Evolutionary conservation across 2,888 invertebrate species (phyloP).

Genomic region (Ochlodes sylvanus): DNA sequence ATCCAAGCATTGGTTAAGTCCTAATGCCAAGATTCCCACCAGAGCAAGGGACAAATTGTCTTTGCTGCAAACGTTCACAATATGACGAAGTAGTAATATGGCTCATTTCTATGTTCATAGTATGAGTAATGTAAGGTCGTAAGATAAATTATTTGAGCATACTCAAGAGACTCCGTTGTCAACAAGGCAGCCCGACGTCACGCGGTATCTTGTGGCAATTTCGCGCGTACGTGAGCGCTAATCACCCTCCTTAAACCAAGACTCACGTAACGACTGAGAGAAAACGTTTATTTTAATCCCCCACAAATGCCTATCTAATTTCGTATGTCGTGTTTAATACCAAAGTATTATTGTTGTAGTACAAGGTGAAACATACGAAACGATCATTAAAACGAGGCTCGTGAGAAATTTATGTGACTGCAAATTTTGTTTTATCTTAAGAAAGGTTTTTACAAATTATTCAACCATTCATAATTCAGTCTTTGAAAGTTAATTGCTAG

Average conservation of each 20-base stretch:
- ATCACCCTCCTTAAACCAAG: slow-evolving; percentile 73
- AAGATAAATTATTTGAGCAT: slow-evolving; percentile 42
- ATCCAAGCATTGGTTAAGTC: too few relatives aligned
- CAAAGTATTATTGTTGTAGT: slow-evolving; percentile 60
- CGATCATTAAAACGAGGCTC: too few relatives aligned
- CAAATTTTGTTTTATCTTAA: too few relatives aligned
- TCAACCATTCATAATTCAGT: too few relatives aligned
- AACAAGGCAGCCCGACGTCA: slow-evolving; percentile 60
- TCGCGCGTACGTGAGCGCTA: slow-evolving; percentile 67
- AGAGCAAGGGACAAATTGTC: background rate
- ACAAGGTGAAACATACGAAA: slow-evolving; percentile 41
- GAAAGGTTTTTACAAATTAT: too few relatives aligned
- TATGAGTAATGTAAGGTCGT: slow-evolving; percentile 2
- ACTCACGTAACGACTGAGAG: slow-evolving; percentile 66
- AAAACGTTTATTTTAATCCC: slow-evolving; percentile 76
- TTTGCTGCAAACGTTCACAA: background rate
- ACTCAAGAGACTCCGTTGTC: slow-evolving; percentile 53
- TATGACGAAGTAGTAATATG: slow-evolving; percentile 15
- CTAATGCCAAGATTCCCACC: background rate
- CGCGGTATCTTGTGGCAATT: slow-evolving; percentile 63
- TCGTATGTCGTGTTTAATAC: slow-evolving; percentile 73
- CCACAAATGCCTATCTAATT: slow-evolving; percentile 77
- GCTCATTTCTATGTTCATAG: slow-evolving; percentile 7
- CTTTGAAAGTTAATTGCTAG: background rate
- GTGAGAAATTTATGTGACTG: too few relatives aligned